Evolutionary conservation across 30 jellyfish, hydroid and myxozoan species (phyloP).

Genomic region (Morbakka virulenta): DNA sequence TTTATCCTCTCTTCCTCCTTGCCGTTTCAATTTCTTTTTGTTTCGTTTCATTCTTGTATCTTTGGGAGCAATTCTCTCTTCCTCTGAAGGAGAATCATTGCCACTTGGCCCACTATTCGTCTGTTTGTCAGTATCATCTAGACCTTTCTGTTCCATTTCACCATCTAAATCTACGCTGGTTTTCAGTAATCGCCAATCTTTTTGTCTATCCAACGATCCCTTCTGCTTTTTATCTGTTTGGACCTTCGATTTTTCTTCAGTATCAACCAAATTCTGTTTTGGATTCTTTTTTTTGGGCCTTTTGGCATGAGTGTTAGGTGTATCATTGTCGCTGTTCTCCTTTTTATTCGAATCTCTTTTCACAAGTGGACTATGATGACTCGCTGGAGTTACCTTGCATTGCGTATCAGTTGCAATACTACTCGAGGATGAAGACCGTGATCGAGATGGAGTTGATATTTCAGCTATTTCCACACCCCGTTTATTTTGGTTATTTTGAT

Average conservation of each 20-base stretch:
- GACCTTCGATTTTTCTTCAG: background rate
- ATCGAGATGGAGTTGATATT: slow-evolving; percentile 20
- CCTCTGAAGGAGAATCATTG: background rate
- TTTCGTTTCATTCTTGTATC: background rate
- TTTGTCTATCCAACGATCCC: slow-evolving; percentile 19
- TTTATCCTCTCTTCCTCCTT: slow-evolving; percentile 10
- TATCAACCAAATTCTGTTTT: background rate
- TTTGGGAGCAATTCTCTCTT: background rate
- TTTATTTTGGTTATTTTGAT: slow-evolving; percentile 31
- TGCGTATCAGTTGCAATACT: slow-evolving; percentile 62
- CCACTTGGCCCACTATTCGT: background rate
- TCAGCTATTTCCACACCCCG: slow-evolving; percentile 14
- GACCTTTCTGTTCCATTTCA: background rate
- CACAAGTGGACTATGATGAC: background rate
- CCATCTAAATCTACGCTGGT: background rate
- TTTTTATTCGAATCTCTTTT: background rate
- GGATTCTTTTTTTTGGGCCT: background rate
- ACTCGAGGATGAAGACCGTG: slow-evolving; percentile 66
- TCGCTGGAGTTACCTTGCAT: slow-evolving; percentile 14
- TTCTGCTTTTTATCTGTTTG: background rate
- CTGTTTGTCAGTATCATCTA: slow-evolving; percentile 22
- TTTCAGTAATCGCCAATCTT: slow-evolving; percentile 21
- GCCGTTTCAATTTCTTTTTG: slow-evolving; percentile 1
- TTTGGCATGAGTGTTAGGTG: background rate
- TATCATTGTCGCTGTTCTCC: background rate